Evolutionary conservation across 2,113 vertebrate genomes (phyloP).

Genomic region (Corythornis madagascariensis): DNA sequence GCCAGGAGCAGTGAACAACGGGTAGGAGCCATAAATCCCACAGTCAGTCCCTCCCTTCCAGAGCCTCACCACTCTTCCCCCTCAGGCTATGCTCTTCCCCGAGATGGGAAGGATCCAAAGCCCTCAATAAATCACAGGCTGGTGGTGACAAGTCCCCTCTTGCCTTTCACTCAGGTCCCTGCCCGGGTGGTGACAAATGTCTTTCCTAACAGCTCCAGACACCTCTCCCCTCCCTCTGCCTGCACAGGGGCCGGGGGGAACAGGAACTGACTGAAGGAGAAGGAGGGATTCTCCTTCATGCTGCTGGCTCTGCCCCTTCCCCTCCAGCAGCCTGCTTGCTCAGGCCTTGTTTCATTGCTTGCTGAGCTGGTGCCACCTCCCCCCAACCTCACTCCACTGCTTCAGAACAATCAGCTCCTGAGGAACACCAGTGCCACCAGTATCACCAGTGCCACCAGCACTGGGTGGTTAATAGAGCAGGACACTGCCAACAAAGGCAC

Average conservation of each 20-base stretch:
- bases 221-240: conserved; percentile 22
- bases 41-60: neutral
- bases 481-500: neutral
- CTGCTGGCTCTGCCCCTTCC: conserved; percentile 44
- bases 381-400: neutral
- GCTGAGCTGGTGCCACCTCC: neutral
- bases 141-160: neutral
- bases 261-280: conserved; percentile 82
- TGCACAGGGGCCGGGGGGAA: conserved; percentile 19
- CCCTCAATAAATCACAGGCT: conserved; percentile 33
- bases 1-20: neutral
- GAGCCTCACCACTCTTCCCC: neutral
- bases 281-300: conserved; percentile 78
- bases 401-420: conserved; percentile 56
- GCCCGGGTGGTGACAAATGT: conserved; percentile 57
- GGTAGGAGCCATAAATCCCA: neutral
- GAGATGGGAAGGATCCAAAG: neutral
- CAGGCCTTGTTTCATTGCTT: conserved; percentile 14
- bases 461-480: neutral
- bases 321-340: neutral
- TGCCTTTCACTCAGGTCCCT: neutral
- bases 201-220: conserved; percentile 66
- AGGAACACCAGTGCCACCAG: neutral
- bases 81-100: neutral
- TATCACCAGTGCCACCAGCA: neutral